These are phyloP conservation scores for Premnoplex brunnescens DNA, from an alignment of 2,797 vertebrate species.

Conservation along the genomic window DNA sequence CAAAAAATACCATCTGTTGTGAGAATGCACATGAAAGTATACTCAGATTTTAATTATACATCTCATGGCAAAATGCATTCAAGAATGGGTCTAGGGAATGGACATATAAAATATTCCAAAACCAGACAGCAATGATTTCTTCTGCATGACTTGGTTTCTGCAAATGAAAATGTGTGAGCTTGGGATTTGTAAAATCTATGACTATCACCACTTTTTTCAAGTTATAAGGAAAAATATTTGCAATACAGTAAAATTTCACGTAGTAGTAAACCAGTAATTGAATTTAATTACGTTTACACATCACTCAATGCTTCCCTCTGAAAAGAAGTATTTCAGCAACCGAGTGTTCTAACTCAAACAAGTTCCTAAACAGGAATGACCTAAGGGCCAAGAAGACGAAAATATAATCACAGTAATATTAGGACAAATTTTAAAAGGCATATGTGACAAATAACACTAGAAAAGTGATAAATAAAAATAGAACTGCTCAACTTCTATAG, in stretches of 20 bases:
- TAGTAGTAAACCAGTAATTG: constrained; percentile 14
- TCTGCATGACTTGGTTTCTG: constrained; percentile 29
- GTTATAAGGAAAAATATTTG: constrained; percentile 38
- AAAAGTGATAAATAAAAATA: constrained; percentile 28
- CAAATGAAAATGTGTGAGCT: constrained; percentile 32
- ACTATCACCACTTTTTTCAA: constrained; percentile 18
- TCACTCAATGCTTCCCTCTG: constrained; percentile 23
- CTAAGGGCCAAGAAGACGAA: background rate
- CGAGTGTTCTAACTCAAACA: constrained; percentile 14
- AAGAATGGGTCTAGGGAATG: constrained; percentile 39
- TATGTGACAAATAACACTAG: background rate
- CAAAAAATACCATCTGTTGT: constrained; percentile 71
- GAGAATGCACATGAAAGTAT: constrained; percentile 64
- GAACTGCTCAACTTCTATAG: constrained; percentile 2
- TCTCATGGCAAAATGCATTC: constrained; percentile 53
- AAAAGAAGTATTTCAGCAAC: constrained; percentile 41
- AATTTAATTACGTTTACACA: constrained; percentile 48
- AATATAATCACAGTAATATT: constrained; percentile 28
- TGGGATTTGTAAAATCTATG: constrained; percentile 30
- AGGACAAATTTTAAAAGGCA: constrained; percentile 23
- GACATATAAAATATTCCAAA: constrained; percentile 45
- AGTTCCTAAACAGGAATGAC: constrained; percentile 35
- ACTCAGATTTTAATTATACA: constrained; percentile 69
- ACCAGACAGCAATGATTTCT: constrained; percentile 36
- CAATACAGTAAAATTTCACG: constrained; percentile 18